Evolutionary conservation across 2,888 invertebrate species (phyloP), one percentile per base, ranked within the genome.

Genomic region (Nebria brevicollis): DNA sequence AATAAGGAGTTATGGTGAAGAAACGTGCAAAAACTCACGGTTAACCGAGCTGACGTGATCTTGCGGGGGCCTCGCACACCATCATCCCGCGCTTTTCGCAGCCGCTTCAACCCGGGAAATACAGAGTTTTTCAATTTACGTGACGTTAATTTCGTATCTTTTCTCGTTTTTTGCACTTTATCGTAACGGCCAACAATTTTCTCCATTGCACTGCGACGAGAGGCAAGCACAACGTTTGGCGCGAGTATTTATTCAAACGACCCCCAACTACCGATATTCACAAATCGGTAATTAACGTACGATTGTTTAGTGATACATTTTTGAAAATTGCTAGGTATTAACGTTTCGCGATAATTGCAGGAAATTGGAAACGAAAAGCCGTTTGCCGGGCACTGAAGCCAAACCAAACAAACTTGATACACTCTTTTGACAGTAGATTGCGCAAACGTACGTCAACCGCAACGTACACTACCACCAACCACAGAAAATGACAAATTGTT

Each of bases 21-120:
- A 66, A 41, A 26, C 66, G n/a, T 76, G 42, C 42, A 8, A 13
- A 54, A 54, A 41, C 77, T 77, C 72, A 77, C 77, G 7, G 65
- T 77, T 25, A 77, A 64, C 64, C 72, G 66, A 42, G 43, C 72
- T 6, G 72, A 54, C 15, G 77, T 77, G 25, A 77, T 77, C 10
- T 77, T 77, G 34, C 70, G 72, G 54, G 54, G 54, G 54, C 13
- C 54, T 54, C 54, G 54, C 11, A 54, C 54, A 54, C 54, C 54
- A 54, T 54, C 54, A 13, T 54, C 54, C 11, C 54, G 54, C 54
- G 54, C 54, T 54, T 54, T 54, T 54, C 54, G 54, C 8, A 11
- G 54, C 54, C 54, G 54, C 8, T 54, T 54, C 13, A 54, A 54
- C 54, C 54, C 54, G 54, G 54, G 54, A 54, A 54, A 54, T 54